These are phyloP conservation scores for Nettapus auritus DNA, from an alignment of 2,113 vertebrate genomes.

Conservation along the genomic window DNA sequence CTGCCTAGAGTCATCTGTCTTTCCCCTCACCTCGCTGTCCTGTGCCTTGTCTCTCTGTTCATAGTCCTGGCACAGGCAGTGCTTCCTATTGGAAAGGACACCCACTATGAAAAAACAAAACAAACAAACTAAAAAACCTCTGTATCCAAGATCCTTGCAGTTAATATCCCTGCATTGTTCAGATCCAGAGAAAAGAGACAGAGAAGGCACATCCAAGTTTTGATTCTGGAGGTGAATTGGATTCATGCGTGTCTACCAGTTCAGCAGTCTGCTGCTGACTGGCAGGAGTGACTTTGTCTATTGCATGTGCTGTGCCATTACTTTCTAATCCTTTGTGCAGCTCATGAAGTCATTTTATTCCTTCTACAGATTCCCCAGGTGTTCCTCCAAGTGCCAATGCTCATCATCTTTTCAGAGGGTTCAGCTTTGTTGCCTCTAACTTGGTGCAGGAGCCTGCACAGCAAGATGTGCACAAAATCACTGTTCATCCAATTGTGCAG, in stretches of 20 bases:
- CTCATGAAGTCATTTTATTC: not conserved
- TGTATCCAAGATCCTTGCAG: not conserved
- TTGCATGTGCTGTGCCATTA: not conserved
- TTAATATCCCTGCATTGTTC: not conserved
- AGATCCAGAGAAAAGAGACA: not conserved
- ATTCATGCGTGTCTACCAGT: not conserved
- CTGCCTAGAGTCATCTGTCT: not conserved
- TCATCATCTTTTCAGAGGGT: constrained; percentile 94
- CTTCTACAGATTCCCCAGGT: constrained; percentile 89
- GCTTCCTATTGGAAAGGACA: not conserved
- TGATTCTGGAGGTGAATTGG: not conserved
- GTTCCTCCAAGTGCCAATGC: constrained; percentile 94
- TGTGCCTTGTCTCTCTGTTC: not conserved
- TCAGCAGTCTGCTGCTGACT: not conserved
- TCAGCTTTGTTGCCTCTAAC: constrained; percentile 93
- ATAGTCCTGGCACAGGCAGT: not conserved
- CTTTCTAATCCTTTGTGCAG: not conserved
- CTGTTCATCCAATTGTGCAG: constrained; percentile 91
- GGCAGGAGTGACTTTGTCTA: not conserved
- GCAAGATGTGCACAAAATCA: constrained; percentile 73
- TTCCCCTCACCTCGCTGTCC: accelerated
- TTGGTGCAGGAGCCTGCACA: constrained; percentile 85
- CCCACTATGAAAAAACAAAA: not conserved
- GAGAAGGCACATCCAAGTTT: not conserved
- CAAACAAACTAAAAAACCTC: not conserved